Conservation (phyloP, 2,113 vertebrate species). For the Setophaga kirtlandii region DNA sequence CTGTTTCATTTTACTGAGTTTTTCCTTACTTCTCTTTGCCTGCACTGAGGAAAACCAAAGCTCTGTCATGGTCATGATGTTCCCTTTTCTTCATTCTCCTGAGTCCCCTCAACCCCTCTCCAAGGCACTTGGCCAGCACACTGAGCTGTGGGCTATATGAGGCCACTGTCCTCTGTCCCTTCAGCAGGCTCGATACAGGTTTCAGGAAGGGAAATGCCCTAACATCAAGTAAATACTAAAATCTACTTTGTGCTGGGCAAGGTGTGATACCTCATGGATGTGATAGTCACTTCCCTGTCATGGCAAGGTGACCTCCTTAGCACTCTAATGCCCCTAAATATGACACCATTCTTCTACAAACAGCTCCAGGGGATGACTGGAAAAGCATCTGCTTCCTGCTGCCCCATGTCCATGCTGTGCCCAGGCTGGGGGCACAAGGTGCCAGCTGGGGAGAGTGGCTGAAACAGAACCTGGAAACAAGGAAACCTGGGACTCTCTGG, state of each 20-base stretch:
- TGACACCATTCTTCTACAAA: neutral
- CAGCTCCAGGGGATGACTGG: neutral
- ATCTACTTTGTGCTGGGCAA: neutral
- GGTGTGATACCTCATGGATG: neutral
- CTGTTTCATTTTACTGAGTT: neutral
- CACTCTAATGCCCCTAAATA: neutral
- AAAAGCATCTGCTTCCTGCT: neutral
- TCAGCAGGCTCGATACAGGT: neutral
- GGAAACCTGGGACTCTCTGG: neutral
- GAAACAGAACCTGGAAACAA: neutral
- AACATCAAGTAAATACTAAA: neutral
- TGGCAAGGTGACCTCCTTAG: neutral
- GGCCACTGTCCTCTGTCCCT: neutral
- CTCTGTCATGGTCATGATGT: neutral
- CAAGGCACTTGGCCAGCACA: neutral
- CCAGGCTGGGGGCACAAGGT: neutral
- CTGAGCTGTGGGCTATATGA: neutral
- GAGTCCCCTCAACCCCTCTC: neutral
- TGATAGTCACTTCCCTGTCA: neutral
- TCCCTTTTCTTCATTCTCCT: neutral
- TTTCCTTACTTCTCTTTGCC: neutral
- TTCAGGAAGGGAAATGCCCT: neutral
- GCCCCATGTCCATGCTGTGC: neutral
- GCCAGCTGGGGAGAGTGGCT: neutral
- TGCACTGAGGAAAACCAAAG: neutral